Base-by-base conservation (phyloP, 2,797 vertebrate genomes). In the Picus viridis region DNA sequence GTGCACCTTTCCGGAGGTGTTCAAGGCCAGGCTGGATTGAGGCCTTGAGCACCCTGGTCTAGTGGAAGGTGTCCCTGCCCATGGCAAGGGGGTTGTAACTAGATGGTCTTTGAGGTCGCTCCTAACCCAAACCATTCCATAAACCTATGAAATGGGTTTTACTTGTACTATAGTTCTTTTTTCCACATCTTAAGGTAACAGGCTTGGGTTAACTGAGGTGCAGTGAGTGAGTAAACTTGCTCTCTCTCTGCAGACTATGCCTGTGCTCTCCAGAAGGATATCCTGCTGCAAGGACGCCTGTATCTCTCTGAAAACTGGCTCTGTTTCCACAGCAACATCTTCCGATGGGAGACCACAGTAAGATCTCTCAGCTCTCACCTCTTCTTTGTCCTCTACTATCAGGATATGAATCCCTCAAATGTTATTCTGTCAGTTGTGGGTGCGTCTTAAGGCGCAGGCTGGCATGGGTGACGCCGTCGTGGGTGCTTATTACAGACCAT, bases 311-410 rank as follows among this genome's bases (percentile, higher is more conserved):
- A 99, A 97, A 99, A 98, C 96, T 98, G 98, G 97, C 96, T 99
- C 69, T 99, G 99, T 97, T 99, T 99, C 98, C 98, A 99, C 98
- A 99, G 99, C 98, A 98, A 99, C 95, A 98, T 99, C 91, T 99
- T 99, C 95, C 96, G 97, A 97, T 98, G 99, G 97, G 98, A 99
- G 86, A 99, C 99, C 12, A 98, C 98, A 96, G 99, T 99, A 98
- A 98, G 95, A 94, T 39, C 14, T 72, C 53, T 91, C 89, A 36
- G 22, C 32, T 75, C 16, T 23, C 16, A 39, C 16, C 20, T 64
- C 24, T 61, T 65, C 26, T 73, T 69, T 58, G 41, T 81, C 32
- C 39, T 84, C 1, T 51, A 16, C 51, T 69, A 14, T 65, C 18
- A 30, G 27, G 24, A 24, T 49, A 7, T 12, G 7, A 53, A 29